Evolutionary conservation across 1,140 invertebrate species (phyloP).

Genomic region (Drosophila micromelanica): DNA sequence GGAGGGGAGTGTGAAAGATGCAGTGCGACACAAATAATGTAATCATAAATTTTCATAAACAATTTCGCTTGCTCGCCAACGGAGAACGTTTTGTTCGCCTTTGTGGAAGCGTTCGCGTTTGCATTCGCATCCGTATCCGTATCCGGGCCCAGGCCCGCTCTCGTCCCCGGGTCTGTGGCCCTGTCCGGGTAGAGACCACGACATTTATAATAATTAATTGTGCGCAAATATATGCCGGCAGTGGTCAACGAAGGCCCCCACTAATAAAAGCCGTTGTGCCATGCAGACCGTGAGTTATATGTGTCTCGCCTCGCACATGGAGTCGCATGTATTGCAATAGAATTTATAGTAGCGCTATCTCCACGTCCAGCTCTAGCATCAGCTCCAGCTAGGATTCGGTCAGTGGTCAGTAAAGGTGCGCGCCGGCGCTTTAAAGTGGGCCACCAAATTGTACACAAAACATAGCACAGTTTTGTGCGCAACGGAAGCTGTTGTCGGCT

Average conservation of each 20-base stretch:
- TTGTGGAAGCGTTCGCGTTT: conserved; percentile 31
- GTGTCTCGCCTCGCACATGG: conserved; percentile 54
- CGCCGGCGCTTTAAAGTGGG: conserved; percentile 53
- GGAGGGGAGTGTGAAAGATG: conserved; percentile 33
- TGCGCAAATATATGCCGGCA: conserved; percentile 80
- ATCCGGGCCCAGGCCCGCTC: conserved; percentile 27
- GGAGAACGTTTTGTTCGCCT: conserved; percentile 42
- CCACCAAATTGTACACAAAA: conserved; percentile 53
- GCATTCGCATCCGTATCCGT: conserved; percentile 10
- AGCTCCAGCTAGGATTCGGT: conserved; percentile 14
- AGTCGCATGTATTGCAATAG: conserved; percentile 55
- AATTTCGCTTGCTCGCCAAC: conserved; percentile 71
- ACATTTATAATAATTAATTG: conserved; percentile 84
- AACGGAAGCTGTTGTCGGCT: conserved; percentile 55
- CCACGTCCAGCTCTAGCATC: conserved; percentile 20
- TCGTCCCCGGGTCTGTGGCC: conserved; percentile 10
- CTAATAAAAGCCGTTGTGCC: conserved; percentile 62
- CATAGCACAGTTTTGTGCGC: conserved; percentile 67
- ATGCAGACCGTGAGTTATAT: conserved; percentile 74
- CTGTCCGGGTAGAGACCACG: conserved; percentile 52
- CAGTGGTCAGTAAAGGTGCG: conserved; percentile 66
- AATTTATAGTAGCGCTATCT: conserved; percentile 53
- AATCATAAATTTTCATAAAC: conserved; percentile 83
- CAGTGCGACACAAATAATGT: conserved; percentile 81
- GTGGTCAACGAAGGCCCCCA: conserved; percentile 63